Base-by-base conservation (phyloP, 1,140 invertebrate species). In the Cydia amplana region DNA sequence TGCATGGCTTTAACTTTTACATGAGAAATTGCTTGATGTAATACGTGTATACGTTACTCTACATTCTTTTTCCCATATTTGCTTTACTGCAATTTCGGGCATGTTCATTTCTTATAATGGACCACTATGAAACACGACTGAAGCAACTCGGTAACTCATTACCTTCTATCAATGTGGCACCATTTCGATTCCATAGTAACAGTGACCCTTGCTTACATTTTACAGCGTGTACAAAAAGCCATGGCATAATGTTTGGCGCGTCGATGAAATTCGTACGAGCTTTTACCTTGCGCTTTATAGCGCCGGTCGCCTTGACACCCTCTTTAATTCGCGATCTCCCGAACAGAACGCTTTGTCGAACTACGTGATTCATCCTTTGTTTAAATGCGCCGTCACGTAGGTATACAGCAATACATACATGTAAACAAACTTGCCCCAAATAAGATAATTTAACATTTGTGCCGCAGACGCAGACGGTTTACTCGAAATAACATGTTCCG, bases 221-320 rank as follows among this genome's bases (percentile, higher is more conserved):
- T 12, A 5, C 55, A 18, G 20, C 23, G 18, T 23, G 20, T 23
- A 23, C 9, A n/a, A 23, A 5, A 1, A 10, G 10, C 5, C 14
- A 40, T 14, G 4, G 16, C 28, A 40, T 70, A 36, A 40, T 43
- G 6, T 18, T 40, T 70, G 7, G 65, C 65, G 32, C 25, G 25
- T 28, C 64, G 64, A 60, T 67, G 16, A 67, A 67, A 67, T 28
- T 16, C 16, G 64, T 18, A 0, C 36, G 36, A 70, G 65, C 65
- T 70, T 70, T 70, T 70, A 43, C 65, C 65, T 70, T 70, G 65
- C 32, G 36, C 32, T 70, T 70, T 70, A 70, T 36, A 36, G 65
- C 32, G 0, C 28, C 65, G 32, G 7, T 36, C 32, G 65, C 65
- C 65, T 70, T 70, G 65, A 70, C 28, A 70, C 28, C 28, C 32